A percentile compares a stretch with the other conserved stretches of the same genome.
Evolutionary conservation across 2,888 invertebrate species (phyloP).

Genomic region (Hybos culiciformis): DNA sequence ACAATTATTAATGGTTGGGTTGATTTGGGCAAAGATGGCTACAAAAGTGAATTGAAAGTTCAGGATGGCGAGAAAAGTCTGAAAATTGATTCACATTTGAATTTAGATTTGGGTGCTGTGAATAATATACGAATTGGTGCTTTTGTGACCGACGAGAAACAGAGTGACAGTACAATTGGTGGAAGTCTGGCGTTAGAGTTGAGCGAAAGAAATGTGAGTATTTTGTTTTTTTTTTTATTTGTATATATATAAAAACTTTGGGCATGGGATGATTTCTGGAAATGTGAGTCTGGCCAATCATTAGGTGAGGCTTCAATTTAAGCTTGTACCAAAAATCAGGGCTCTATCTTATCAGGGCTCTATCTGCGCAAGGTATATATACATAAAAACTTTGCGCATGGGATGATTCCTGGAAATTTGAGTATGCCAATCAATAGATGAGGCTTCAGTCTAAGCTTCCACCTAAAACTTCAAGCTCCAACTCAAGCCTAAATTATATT

Average conservation of each 20-base stretch:
- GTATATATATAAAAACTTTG: not conserved
- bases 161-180: constrained; percentile 22
- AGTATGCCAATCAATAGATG: too few species aligned
- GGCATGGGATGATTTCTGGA: too few species aligned
- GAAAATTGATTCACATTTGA: constrained; percentile 21
- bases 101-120: constrained; percentile 14
- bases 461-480: too few species aligned
- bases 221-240: not conserved
- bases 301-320: too few species aligned
- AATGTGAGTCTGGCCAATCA: too few species aligned
- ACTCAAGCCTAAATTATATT: too few species aligned
- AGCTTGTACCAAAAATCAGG: too few species aligned
- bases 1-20: constrained; percentile 26
- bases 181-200: constrained; percentile 18
- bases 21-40: constrained; percentile 17
- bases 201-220: constrained; percentile 12
- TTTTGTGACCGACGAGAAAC: constrained; percentile 22
- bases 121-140: constrained; percentile 20
- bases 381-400: too few species aligned
- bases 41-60: constrained; percentile 22
- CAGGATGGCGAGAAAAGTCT: constrained; percentile 14
- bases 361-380: too few species aligned
- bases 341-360: too few species aligned
- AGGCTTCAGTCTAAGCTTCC: not conserved
- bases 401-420: too few species aligned